These are phyloP conservation scores for Plebejus argus DNA, from an alignment of 2,888 invertebrate species.

Conservation along the genomic window DNA sequence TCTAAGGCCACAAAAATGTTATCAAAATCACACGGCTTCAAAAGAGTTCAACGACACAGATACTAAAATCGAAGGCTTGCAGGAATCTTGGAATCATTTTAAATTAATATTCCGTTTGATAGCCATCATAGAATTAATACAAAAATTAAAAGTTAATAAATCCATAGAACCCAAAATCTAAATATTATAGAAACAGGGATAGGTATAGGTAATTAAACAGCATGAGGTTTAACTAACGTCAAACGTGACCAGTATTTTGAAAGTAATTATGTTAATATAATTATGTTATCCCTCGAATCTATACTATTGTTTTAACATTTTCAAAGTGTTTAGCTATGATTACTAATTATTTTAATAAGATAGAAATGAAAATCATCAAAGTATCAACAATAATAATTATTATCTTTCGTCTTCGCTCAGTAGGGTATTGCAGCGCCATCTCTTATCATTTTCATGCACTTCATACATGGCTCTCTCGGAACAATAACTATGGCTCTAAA, in stretches of 20 bases:
- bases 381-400: too few species aligned
- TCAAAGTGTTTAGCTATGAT: background rate
- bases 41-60: constrained; percentile 13
- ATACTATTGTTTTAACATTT: background rate
- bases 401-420: background rate
- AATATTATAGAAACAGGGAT: background rate
- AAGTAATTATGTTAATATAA: too few species aligned
- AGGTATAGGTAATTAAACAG: background rate
- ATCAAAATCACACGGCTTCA: background rate
- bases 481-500: too few species aligned
- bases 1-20: constrained; percentile 12
- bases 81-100: background rate
- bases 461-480: too few species aligned
- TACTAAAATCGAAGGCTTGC: background rate
- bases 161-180: too few species aligned
- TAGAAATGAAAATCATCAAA: too few species aligned
- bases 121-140: background rate
- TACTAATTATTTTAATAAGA: too few species aligned
- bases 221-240: background rate
- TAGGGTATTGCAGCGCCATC: background rate
- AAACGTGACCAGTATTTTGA: background rate
- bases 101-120: background rate
- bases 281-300: too few species aligned
- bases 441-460: constrained; percentile 16
- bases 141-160: background rate